Conservation (phyloP, 2,888 invertebrate species). For the Creontiades dilutus region DNA sequence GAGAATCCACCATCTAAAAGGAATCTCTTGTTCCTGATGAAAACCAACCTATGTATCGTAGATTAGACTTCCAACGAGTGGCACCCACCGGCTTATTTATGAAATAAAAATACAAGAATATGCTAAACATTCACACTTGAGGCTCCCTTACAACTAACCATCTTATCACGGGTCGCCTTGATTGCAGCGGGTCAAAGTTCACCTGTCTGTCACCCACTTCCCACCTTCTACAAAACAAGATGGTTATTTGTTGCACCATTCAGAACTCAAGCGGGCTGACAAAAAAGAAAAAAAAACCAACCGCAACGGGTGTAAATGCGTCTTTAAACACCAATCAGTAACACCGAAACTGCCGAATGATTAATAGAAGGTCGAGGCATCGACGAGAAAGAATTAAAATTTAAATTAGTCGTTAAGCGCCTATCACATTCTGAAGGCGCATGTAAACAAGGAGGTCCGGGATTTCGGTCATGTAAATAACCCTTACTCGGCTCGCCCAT, state of each 20-base stretch:
- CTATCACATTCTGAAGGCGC: not conserved
- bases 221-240: slow-evolving; percentile 29
- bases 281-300: not conserved
- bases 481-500: not conserved
- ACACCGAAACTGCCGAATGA: slow-evolving; percentile 16
- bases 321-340: slow-evolving; percentile 42
- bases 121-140: too few species aligned
- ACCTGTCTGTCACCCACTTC: slow-evolving; percentile 29
- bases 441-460: slow-evolving; percentile 11
- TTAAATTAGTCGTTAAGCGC: slow-evolving; percentile 36
- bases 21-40: too few species aligned
- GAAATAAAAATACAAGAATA: too few species aligned
- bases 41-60: too few species aligned
- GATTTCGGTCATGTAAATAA: slow-evolving; percentile 42
- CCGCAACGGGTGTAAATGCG: not conserved
- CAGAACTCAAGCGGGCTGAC: not conserved
- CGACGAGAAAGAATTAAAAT: slow-evolving; percentile 6
- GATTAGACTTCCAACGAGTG: too few species aligned
- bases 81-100: too few species aligned
- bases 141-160: not conserved
- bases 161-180: not conserved
- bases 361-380: slow-evolving; percentile 1
- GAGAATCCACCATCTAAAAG: too few species aligned
- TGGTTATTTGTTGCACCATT: slow-evolving; percentile 32
- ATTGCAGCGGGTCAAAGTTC: slow-evolving; percentile 10